A percentile compares a stretch with the other conserved stretches of the same genome.
These are phyloP conservation scores for Brachynemurus nebulosus DNA, from an alignment of 2,888 invertebrate species.

Conservation along the genomic window DNA sequence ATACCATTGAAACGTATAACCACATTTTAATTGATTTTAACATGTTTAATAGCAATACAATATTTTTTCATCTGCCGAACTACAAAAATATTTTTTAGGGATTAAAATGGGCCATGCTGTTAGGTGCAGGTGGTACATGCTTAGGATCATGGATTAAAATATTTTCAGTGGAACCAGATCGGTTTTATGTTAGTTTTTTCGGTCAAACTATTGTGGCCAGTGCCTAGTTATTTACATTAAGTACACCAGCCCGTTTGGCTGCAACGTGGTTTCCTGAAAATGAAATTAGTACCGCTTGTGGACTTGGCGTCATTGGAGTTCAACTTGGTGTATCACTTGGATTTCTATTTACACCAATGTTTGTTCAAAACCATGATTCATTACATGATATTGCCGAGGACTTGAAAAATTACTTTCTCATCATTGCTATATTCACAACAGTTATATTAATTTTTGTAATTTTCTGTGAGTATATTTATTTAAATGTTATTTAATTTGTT, in stretches of 20 bases:
- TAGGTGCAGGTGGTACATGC: slow-evolving; percentile 31
- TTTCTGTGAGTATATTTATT: neutral
- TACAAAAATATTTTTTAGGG: neutral
- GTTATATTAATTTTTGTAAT: neutral
- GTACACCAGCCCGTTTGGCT: slow-evolving; percentile 50
- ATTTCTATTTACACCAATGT: slow-evolving; percentile 50
- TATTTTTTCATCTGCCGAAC: no score
- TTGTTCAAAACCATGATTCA: slow-evolving; percentile 17
- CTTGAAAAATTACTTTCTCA: neutral
- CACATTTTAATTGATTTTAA: no score
- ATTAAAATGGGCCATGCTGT: neutral
- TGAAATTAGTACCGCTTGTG: slow-evolving; percentile 53
- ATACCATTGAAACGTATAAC: no score
- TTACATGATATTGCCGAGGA: neutral
- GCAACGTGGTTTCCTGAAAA: slow-evolving; percentile 54
- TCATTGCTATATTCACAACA: neutral
- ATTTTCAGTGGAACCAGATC: slow-evolving; percentile 40
- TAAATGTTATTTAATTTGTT: no score
- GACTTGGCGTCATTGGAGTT: slow-evolving; percentile 58
- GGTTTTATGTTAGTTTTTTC: slow-evolving; percentile 46
- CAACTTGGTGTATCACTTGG: slow-evolving; percentile 58
- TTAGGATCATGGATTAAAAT: slow-evolving; percentile 46
- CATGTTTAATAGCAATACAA: no score
- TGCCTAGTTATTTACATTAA: slow-evolving; percentile 50
- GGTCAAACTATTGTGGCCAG: slow-evolving; percentile 40